Conservation (phyloP, 92 coral and sea anemone species). For the Metridium senile region DNA sequence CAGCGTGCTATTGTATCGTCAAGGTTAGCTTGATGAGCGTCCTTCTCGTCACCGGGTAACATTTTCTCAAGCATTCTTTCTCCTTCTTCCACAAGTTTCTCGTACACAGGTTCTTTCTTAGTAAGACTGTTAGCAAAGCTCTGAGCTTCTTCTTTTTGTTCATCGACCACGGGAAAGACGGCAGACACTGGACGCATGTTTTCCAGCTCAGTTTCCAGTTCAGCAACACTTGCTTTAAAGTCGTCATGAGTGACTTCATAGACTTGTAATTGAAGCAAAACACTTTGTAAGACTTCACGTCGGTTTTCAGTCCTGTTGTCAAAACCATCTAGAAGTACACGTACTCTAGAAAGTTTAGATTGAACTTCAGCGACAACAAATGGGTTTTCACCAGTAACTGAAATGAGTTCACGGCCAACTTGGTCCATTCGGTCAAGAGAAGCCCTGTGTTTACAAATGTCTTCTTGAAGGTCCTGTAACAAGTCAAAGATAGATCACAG, state of each 20-base stretch:
- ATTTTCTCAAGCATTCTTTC: constrained; percentile 69
- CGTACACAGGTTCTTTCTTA: constrained; percentile 87
- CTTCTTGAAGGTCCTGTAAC: constrained; percentile 74
- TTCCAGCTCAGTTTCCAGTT: constrained; percentile 65
- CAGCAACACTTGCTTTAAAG: constrained; percentile 50
- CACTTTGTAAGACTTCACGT: constrained; percentile 69
- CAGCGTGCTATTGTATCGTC: constrained; percentile 78
- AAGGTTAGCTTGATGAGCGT: constrained; percentile 69
- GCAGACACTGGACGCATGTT: constrained; percentile 79
- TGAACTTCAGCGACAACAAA: constrained; percentile 87
- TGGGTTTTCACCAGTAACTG: constrained; percentile 67
- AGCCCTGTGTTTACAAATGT: constrained; percentile 68
- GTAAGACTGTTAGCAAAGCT: constrained; percentile 56
- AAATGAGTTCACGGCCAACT: constrained; percentile 73
- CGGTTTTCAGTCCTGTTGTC: constrained; percentile 77
- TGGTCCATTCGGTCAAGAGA: constrained; percentile 67
- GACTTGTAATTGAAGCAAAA: constrained; percentile 74
- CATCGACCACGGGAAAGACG: constrained; percentile 61
- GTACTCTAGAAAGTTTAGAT: constrained; percentile 77
- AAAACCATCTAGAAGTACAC: constrained; percentile 71
- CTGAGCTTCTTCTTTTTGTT: constrained; percentile 71
- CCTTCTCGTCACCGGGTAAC: constrained; percentile 87
- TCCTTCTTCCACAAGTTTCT: constrained; percentile 87
- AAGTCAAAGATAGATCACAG: neutral
- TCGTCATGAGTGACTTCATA: constrained; percentile 64